Evolutionary conservation across 2,797 vertebrate genomes (phyloP).

Genomic region (Manis crassicaudata): DNA sequence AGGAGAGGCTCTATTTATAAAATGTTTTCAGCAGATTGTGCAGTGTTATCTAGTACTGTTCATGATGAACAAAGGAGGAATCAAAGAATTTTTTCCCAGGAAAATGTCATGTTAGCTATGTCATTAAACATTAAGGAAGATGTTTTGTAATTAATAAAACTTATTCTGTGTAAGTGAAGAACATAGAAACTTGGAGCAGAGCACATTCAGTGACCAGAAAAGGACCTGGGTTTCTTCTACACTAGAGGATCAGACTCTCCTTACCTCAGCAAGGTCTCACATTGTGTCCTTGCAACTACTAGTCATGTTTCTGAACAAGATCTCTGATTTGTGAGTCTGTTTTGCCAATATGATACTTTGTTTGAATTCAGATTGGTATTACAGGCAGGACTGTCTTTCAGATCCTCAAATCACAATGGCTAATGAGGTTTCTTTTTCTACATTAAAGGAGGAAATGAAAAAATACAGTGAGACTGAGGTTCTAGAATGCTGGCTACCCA

Average conservation of each 20-base stretch:
- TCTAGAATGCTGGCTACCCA: not conserved
- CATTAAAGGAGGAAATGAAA: not conserved
- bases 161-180: not conserved
- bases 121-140: not conserved
- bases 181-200: not conserved
- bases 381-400: not conserved
- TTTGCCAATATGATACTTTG: not conserved
- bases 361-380: not conserved
- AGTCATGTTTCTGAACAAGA: not conserved
- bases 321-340: not conserved
- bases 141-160: not conserved
- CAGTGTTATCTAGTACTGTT: not conserved
- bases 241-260: accelerated
- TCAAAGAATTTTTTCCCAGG: not conserved
- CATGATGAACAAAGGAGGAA: not conserved
- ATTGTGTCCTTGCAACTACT: not conserved
- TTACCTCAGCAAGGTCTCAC: not conserved
- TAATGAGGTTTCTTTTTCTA: not conserved
- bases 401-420: not conserved
- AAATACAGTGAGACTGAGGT: not conserved
- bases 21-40: not conserved
- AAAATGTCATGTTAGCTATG: not conserved
- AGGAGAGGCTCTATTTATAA: not conserved
- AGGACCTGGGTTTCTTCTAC: not conserved
- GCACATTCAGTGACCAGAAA: not conserved